phyloP scores from a whole-genome alignment of 1,140 invertebrate species.

The Fopius arisanus region DNA sequence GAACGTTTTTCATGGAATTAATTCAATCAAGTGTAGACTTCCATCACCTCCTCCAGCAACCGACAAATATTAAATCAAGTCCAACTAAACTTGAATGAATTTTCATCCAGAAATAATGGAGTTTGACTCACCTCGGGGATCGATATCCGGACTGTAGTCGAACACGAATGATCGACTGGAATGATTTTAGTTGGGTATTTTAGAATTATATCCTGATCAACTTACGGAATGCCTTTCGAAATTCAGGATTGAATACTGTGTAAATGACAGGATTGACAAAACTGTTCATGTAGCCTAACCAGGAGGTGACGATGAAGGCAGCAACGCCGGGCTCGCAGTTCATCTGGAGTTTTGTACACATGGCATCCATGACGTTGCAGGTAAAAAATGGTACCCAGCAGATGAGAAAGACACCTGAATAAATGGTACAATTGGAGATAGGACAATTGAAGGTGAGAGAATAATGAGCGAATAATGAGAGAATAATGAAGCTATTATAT shows the following conservation, averaged over 20 bases:
- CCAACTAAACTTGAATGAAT: too few species aligned
- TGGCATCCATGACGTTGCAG: constrained; percentile 85
- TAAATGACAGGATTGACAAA: constrained; percentile 99
- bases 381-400: constrained; percentile 99
- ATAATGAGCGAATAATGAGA: constrained; percentile 19
- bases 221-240: constrained; percentile 98
- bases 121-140: too few species aligned
- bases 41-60: too few species aligned
- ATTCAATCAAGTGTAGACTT: not conserved
- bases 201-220: constrained; percentile 74
- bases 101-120: too few species aligned
- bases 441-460: constrained; percentile 18
- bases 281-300: constrained; percentile 99
- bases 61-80: too few species aligned
- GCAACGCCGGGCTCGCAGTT: constrained; percentile 87
- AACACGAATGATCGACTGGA: too few species aligned
- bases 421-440: constrained; percentile 6
- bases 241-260: constrained; percentile 99
- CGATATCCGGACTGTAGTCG: too few species aligned
- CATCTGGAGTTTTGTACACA: constrained; percentile 84
- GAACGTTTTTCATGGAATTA: not conserved
- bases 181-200: too few species aligned
- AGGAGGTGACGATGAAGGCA: constrained; percentile 94
- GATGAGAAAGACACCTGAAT: constrained; percentile 89
- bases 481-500: constrained; percentile 7